These are phyloP conservation scores for Molanna angustata DNA, from an alignment of 2,888 invertebrate species.

Conservation along the genomic window DNA sequence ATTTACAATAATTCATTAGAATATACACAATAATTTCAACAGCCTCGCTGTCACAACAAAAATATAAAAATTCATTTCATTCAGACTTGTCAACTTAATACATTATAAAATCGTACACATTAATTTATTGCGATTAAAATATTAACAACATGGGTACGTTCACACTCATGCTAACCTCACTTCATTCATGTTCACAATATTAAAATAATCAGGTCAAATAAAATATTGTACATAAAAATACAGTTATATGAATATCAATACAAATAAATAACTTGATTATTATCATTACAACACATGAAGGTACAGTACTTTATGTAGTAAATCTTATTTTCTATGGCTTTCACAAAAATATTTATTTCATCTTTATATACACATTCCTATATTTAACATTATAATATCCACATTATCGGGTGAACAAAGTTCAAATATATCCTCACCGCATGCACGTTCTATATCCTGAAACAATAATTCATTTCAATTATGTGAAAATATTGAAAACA, in stretches of 20 bases:
- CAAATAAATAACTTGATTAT: too few species aligned
- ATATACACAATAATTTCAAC: conserved; percentile 12
- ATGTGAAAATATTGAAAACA: too few species aligned
- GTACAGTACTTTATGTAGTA: too few species aligned
- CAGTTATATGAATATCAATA: too few species aligned
- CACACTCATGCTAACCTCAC: neutral
- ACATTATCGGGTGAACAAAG: too few species aligned
- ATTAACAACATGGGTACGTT: too few species aligned
- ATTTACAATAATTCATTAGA: conserved; percentile 10
- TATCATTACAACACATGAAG: too few species aligned
- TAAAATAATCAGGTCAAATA: neutral
- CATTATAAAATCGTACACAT: conserved; percentile 23
- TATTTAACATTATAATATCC: conserved; percentile 24
- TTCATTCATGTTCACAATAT: too few species aligned
- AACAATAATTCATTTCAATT: too few species aligned
- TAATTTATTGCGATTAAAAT: too few species aligned
- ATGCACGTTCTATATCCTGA: too few species aligned
- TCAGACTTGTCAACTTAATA: conserved; percentile 31
- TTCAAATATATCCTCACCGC: too few species aligned
- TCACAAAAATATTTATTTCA: conserved; percentile 22
- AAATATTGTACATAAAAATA: neutral
- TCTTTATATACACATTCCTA: conserved; percentile 17
- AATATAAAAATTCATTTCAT: conserved; percentile 29
- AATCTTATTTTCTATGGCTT: conserved; percentile 18
- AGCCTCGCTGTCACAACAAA: conserved; percentile 26